Base-by-base conservation (phyloP, 2,888 invertebrate species). In the Protodeltote pygarga region DNA sequence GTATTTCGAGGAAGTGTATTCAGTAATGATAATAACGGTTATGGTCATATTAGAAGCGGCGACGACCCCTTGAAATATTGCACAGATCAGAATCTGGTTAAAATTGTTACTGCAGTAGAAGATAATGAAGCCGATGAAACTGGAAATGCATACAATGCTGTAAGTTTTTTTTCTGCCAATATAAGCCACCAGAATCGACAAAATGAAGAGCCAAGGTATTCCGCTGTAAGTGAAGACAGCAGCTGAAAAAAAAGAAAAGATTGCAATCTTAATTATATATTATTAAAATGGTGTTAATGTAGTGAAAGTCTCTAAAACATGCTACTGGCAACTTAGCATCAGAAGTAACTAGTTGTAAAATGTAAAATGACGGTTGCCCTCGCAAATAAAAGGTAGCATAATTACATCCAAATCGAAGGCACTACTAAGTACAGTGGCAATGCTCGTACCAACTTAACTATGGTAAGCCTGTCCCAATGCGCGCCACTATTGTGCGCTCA, bases 11-110 rank as follows among this genome's bases (percentile, higher is more conserved):
- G 60, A 60, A 10, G 41, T 46, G 11, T 46, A 60, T 13, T 60
- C 60, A 3, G 60, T 33, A n/a, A 60, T 28, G 3, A 54, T 27
- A 0, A 24, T 39, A 2, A 42, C 1, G 13, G 28, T 0, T 3
- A 50, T 55, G 21, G 51, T 66, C 29, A 64, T 23, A 3, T 33
- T 33, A 0, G 63, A 24, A 5, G 65, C 69, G 2, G 29, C 16
- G 2, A 47, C 8, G 2, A 38, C 23, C 2, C 73, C 71, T 24
- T 62, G 57, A 16, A 74, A 41, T 1, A 68, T 8, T 47, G 65
- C 51, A 5, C 71, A 65, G 2, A 75, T 49, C 0, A 77, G 32
- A 3, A 79, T 44, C 11, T 62, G 50, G 8, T 41, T 52, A 5
- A 70, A 16, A 4, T 46, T 64, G 1, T 10, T 44, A 16, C 66